These are phyloP conservation scores for Sylvia borin DNA, from an alignment of 2,797 vertebrate genomes.

Conservation along the genomic window DNA sequence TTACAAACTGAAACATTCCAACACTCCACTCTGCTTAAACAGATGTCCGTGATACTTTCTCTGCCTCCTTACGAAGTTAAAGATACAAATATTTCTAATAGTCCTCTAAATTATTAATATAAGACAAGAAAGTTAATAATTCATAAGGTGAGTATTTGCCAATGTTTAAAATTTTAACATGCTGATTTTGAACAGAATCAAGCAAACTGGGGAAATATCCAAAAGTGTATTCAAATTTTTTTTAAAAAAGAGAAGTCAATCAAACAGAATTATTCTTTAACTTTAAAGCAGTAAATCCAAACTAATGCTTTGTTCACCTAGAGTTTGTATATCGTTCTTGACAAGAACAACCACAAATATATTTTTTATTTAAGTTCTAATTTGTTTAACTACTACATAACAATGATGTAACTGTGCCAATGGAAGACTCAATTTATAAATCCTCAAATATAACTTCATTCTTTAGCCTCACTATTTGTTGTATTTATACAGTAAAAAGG, in stretches of 20 bases:
- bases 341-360: not conserved
- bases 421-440: conserved; percentile 10
- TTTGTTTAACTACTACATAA: conserved; percentile 26
- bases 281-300: conserved; percentile 19
- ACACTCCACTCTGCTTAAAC: not conserved
- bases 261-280: not conserved
- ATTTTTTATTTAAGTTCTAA: not conserved
- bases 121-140: not conserved
- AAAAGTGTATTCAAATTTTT: not conserved
- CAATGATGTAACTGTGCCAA: not conserved
- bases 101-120: not conserved
- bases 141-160: not conserved
- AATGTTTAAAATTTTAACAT: not conserved
- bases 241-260: not conserved
- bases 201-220: not conserved
- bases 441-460: conserved; percentile 25
- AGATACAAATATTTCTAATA: not conserved
- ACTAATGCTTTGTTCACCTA: not conserved
- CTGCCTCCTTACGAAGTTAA: not conserved
- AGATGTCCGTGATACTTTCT: not conserved
- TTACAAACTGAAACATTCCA: not conserved
- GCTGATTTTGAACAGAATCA: conserved; percentile 11
- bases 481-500: not conserved
- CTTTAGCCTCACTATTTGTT: not conserved
- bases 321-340: not conserved